phyloP scores from a whole-genome alignment of 2,888 invertebrate genomes.

The Vannuccia rotundouncinata region DNA sequence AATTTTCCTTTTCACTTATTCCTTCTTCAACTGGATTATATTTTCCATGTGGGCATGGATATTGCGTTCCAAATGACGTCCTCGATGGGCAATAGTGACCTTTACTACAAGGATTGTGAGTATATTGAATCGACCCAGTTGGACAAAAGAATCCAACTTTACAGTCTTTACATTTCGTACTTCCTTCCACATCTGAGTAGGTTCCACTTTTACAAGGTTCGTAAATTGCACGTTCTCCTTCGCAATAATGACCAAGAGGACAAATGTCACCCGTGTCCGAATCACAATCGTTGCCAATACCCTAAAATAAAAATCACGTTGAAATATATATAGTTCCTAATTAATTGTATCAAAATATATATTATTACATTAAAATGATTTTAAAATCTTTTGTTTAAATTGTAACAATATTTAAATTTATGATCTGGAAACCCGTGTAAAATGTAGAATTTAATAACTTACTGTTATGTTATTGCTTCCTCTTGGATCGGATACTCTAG shows the following conservation, averaged over 20 bases:
- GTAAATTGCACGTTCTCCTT: slow-evolving; percentile 36
- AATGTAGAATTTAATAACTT: too few species aligned
- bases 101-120: too few species aligned
- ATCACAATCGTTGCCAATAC: slow-evolving; percentile 44
- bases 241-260: slow-evolving; percentile 49
- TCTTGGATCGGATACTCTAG: slow-evolving; percentile 47
- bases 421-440: too few species aligned
- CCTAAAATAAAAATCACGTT: neutral
- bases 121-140: too few species aligned
- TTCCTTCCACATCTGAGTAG: slow-evolving; percentile 50
- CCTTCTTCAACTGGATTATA: slow-evolving; percentile 52
- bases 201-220: slow-evolving; percentile 45
- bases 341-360: too few species aligned
- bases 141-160: slow-evolving; percentile 50
- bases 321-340: too few species aligned
- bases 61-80: slow-evolving; percentile 49
- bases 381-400: too few species aligned
- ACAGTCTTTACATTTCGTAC: slow-evolving; percentile 47
- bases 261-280: slow-evolving; percentile 52
- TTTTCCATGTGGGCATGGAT: slow-evolving; percentile 48
- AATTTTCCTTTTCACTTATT: slow-evolving; percentile 46
- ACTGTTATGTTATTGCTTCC: neutral
- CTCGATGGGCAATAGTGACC: slow-evolving; percentile 52
- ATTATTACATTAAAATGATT: too few species aligned
- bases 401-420: too few species aligned